These are phyloP conservation scores for Dissostichus mawsoni DNA, from an alignment of 2,113 vertebrate species.

Conservation along the genomic window DNA sequence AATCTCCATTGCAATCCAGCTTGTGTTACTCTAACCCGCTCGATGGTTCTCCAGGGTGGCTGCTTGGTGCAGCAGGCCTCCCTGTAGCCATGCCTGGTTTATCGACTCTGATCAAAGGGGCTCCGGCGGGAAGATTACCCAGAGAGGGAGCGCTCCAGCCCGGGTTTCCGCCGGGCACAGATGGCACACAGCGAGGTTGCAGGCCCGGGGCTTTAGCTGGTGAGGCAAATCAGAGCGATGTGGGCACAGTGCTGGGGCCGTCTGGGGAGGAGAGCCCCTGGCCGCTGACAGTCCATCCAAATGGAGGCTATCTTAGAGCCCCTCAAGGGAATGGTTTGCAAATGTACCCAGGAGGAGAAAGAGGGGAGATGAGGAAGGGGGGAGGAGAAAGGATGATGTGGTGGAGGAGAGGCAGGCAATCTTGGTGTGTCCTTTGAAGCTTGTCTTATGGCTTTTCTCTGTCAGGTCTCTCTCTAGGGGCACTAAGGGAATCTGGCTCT, in stretches of 20 bases:
- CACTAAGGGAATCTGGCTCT: conserved; percentile 65
- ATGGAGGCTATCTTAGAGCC: conserved; percentile 72
- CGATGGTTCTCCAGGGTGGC: conserved; percentile 14
- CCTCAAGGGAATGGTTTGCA: conserved; percentile 75
- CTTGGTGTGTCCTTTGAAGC: conserved; percentile 76
- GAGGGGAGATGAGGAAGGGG: neutral
- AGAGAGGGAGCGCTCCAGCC: conserved; percentile 45
- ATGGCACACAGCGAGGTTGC: conserved; percentile 67
- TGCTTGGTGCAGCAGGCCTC: conserved; percentile 27
- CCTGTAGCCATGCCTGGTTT: conserved; percentile 40
- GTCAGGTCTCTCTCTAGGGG: conserved; percentile 77
- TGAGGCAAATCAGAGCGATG: conserved; percentile 62
- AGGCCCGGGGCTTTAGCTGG: conserved; percentile 60
- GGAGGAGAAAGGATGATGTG: conserved; percentile 40
- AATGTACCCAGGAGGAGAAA: conserved; percentile 60
- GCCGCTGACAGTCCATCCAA: conserved; percentile 70
- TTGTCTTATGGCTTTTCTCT: conserved; percentile 79
- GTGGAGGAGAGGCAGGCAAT: conserved; percentile 69
- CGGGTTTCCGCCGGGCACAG: conserved; percentile 64
- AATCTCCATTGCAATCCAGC: conserved; percentile 10
- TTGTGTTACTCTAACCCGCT: neutral
- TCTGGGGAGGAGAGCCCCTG: conserved; percentile 55
- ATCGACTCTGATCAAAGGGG: conserved; percentile 71
- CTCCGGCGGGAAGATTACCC: conserved; percentile 58
- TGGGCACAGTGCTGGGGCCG: conserved; percentile 26